These are phyloP conservation scores for Lasioglossum zephyrum DNA, from an alignment of 2,888 invertebrate species.

Conservation along the genomic window DNA sequence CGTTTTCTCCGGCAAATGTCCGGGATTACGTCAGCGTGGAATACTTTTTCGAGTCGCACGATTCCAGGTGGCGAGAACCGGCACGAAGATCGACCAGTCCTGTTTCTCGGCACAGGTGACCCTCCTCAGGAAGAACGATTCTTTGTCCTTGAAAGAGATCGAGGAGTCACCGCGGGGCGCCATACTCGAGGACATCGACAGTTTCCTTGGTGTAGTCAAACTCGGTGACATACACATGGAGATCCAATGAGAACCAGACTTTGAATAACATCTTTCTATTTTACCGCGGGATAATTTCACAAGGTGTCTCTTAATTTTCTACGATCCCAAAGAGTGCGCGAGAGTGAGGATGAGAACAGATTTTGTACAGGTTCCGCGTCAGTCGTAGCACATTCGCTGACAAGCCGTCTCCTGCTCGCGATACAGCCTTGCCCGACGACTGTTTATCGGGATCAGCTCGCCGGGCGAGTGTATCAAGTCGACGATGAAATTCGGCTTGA, in stretches of 20 bases:
- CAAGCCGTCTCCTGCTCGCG: constrained; percentile 66
- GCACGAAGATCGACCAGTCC: constrained; percentile 65
- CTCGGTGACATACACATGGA: constrained; percentile 84
- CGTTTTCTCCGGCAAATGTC: background rate
- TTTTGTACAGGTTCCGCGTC: background rate
- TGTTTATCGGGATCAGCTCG: constrained; percentile 82
- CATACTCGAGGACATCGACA: constrained; percentile 90
- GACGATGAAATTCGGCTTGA: constrained; percentile 87
- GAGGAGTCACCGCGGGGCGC: constrained; percentile 88
- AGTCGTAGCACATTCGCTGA: constrained; percentile 22
- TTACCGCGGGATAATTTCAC: constrained; percentile 36
- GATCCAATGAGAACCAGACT: background rate
- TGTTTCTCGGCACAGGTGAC: constrained; percentile 80
- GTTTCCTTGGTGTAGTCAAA: constrained; percentile 93
- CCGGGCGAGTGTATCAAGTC: constrained; percentile 86
- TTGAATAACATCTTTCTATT: constrained; percentile 51
- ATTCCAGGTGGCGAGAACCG: constrained; percentile 5
- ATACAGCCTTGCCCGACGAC: constrained; percentile 83
- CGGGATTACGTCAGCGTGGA: background rate
- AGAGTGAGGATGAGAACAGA: background rate
- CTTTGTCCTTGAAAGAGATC: constrained; percentile 89
- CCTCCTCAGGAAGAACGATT: constrained; percentile 85
- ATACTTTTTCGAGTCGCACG: background rate
- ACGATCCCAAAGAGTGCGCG: constrained; percentile 50
- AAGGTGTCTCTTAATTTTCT: constrained; percentile 17